Base-by-base conservation (phyloP, 35 echinoderm and acorn worm species). In the Ophioderma brevispina region DNA sequence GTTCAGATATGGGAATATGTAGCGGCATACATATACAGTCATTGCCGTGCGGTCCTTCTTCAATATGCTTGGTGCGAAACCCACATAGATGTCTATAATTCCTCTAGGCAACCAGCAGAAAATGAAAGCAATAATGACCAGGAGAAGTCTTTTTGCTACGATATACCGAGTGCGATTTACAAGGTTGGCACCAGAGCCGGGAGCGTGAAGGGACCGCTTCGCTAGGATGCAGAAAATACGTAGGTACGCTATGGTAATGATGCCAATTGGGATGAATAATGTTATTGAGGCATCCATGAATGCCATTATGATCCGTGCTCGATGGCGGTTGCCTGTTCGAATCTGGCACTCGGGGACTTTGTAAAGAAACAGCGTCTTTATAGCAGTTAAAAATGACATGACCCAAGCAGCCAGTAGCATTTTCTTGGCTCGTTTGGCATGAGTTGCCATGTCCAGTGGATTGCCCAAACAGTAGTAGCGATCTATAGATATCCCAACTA, bases 401-500 rank as follows among this genome's bases (percentile, higher is more conserved):
- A 92, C 40, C 94, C 93, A 99, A 13, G 93, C 94, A 30, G 80
- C 50, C 25, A 93, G 59, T 6, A 99, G 81, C 32, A 93, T 91
- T 0, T 59, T 35, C 33, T 82, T 90, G 21, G 92, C 97, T 35
- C 87, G 84, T 38, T 90, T 87, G 15, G 76, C 81, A 36, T 95
- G 88, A 50, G 91, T 91, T 37, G 76, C 63, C 87, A 92, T 89
- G 78, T 93, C 90, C 2, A 99, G 89, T 5, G 97, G 97, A 13
- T 83, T 85, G 32, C 93, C 87, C 59, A 99, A 88, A 37, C 92
- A 95, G 88, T 93, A 95, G 64, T 90, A 99, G 0, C 97, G 90
- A 49, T 99, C 97, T 10, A 99, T 86, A 0, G 97, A 99, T 46
- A 99, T 99, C 35, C 97, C 97, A 33, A 99, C 97, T 23, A 99